Evolutionary conservation across 2,888 invertebrate genomes (phyloP).

Genomic region (Steinernema scapterisci): DNA sequence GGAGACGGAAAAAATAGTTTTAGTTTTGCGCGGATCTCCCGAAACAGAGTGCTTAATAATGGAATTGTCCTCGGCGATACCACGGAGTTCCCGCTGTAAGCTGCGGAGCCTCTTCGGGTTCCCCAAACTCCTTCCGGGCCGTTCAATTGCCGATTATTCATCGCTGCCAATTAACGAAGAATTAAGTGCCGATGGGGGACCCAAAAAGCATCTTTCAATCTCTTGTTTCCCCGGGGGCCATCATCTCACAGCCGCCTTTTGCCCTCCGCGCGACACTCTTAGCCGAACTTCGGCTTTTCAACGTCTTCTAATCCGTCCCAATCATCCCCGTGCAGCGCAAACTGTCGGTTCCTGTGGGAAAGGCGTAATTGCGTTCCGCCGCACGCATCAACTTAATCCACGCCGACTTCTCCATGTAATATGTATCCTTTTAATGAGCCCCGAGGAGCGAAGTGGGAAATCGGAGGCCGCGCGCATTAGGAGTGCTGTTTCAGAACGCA

Average conservation of each 20-base stretch:
- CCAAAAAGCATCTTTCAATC: neutral
- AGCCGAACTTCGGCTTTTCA: neutral
- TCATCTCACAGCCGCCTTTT: neutral
- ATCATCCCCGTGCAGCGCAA: neutral
- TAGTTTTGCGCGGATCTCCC: conserved; percentile 9
- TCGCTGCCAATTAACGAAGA: conserved; percentile 20
- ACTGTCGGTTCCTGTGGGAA: neutral
- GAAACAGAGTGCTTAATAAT: conserved; percentile 27
- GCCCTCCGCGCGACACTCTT: neutral
- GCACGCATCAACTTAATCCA: neutral
- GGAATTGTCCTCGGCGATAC: conserved; percentile 21
- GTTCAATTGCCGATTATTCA: neutral
- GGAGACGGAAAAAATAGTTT: conserved; percentile 29
- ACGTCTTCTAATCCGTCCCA: neutral
- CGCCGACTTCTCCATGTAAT: neutral
- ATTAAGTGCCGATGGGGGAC: conserved; percentile 1
- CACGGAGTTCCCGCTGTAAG: neutral
- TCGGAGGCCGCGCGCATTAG: neutral
- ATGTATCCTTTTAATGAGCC: conserved; percentile 23
- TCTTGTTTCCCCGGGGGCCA: conserved; percentile 5
- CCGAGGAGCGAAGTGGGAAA: neutral
- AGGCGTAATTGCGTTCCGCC: conserved; percentile 5
- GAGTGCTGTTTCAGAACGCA: conserved; percentile 13
- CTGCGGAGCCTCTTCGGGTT: neutral
- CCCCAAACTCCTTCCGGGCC: neutral